Conservation (phyloP, 1,140 invertebrate genomes). For the Elymnias hypermnestra region DNA sequence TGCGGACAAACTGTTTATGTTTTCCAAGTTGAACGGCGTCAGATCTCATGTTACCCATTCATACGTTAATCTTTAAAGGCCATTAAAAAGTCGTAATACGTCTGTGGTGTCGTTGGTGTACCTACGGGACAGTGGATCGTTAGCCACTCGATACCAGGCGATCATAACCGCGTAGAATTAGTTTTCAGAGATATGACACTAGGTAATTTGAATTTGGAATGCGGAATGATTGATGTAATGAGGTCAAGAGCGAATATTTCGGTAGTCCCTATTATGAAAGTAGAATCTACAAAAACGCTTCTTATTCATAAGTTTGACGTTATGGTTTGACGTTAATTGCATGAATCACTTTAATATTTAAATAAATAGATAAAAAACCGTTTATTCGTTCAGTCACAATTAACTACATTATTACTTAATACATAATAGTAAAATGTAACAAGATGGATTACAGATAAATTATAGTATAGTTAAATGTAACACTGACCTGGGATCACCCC, state of each 20-base stretch:
- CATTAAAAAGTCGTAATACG: slow-evolving; percentile 70
- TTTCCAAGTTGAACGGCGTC: slow-evolving; percentile 47
- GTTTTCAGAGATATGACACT: slow-evolving; percentile 41
- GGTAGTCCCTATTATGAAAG: no score
- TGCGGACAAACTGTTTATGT: slow-evolving; percentile 62
- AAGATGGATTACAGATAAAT: no score
- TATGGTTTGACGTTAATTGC: no score
- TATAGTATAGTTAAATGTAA: no score
- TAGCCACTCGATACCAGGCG: slow-evolving; percentile 66
- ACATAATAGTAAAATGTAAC: no score
- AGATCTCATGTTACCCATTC: slow-evolving; percentile 67
- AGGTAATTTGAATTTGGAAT: slow-evolving; percentile 45
- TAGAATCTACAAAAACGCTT: no score
- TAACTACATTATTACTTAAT: no score
- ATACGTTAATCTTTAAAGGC: slow-evolving; percentile 66
- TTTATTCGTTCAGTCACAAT: no score
- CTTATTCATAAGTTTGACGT: no score
- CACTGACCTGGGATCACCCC: no score
- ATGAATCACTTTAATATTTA: no score
- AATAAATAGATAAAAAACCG: no score
- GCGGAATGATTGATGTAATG: slow-evolving; percentile 7
- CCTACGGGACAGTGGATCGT: slow-evolving; percentile 71
- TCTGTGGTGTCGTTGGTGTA: slow-evolving; percentile 42
- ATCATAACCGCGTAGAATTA: slow-evolving; percentile 52
- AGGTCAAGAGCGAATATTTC: slow-evolving; percentile 1